A percentile compares a stretch with the other conserved stretches of the same genome.
These are phyloP conservation scores for Elephantulus edwardii DNA, from an alignment of 2,113 vertebrate genomes.

Conservation along the genomic window DNA sequence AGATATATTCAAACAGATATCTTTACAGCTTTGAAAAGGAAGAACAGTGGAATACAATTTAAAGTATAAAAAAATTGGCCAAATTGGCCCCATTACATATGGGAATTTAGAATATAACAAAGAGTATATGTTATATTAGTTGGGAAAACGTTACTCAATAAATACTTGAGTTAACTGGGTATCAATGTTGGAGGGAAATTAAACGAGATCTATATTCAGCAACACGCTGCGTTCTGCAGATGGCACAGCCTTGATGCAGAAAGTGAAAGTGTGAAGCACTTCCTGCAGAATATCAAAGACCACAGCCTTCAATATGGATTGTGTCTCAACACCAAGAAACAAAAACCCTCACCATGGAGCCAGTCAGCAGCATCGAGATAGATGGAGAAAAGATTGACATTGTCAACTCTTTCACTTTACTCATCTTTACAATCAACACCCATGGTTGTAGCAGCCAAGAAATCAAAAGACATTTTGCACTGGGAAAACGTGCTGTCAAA, in stretches of 20 bases:
- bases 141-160: background rate
- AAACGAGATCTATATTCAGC: background rate
- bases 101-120: background rate
- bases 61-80: background rate
- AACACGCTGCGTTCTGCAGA: background rate
- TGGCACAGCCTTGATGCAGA: background rate
- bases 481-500: too few relatives aligned
- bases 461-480: too few relatives aligned
- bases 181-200: background rate
- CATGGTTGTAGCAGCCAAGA: too few relatives aligned
- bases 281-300: too few relatives aligned
- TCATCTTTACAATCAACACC: too few relatives aligned
- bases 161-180: background rate
- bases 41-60: background rate
- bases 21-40: background rate
- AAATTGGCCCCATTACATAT: background rate
- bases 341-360: too few relatives aligned
- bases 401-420: too few relatives aligned
- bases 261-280: too few relatives aligned
- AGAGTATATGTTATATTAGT: background rate
- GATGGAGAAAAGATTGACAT: too few relatives aligned
- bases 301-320: too few relatives aligned
- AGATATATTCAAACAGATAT: background rate
- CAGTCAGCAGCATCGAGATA: too few relatives aligned
- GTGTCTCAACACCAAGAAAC: too few relatives aligned